Evolutionary conservation across 2,888 invertebrate genomes (phyloP).

Genomic region (Alloplasta piceator): DNA sequence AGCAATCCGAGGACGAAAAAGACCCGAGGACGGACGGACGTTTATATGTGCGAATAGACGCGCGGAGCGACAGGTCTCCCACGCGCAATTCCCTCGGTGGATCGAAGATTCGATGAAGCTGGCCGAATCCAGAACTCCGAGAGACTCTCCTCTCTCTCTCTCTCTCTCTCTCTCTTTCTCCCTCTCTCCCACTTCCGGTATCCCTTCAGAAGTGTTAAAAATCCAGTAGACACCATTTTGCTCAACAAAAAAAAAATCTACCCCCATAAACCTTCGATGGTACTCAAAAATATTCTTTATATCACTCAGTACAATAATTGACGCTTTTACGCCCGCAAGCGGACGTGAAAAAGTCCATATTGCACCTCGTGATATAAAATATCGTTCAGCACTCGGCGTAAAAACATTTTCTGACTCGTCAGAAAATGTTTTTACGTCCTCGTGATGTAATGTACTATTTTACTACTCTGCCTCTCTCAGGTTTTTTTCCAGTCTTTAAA

Average conservation of each 20-base stretch:
- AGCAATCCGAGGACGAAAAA: constrained; percentile 54
- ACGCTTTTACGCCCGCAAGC: no score
- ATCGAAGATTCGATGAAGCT: constrained; percentile 64
- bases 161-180: neutral
- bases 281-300: neutral
- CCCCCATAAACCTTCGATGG: no score
- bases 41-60: constrained; percentile 35
- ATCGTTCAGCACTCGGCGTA: no score
- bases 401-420: no score
- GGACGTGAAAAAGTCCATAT: no score
- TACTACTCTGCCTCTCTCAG: constrained; percentile 9
- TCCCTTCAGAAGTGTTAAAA: neutral
- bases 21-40: constrained; percentile 49
- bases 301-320: no score
- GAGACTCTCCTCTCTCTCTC: constrained; percentile 10
- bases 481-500: constrained; percentile 16
- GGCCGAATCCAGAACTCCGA: constrained; percentile 52
- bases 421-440: no score
- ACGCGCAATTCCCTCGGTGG: constrained; percentile 64
- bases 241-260: neutral
- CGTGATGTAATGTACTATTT: neutral
- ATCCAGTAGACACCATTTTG: constrained; percentile 20
- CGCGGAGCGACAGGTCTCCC: constrained; percentile 69
- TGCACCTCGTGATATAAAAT: no score
- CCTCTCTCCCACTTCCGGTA: neutral